A percentile compares a stretch with the other conserved stretches of the same genome.
phyloP scores from a whole-genome alignment of 64 coral and sea anemone species.

The Astreopora myriophthalma region DNA sequence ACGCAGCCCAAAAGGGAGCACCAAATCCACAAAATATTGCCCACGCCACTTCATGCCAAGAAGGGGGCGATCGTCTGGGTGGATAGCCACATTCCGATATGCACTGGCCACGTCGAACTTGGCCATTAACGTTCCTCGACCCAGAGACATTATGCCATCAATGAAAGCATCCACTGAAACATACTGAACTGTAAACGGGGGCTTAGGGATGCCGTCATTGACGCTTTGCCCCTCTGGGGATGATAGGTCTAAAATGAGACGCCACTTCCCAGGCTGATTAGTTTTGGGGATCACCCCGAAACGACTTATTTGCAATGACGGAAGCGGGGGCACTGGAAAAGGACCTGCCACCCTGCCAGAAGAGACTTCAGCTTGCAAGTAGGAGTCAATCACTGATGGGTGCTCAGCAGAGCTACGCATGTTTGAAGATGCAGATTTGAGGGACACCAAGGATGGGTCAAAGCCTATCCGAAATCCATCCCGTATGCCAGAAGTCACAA shows the following conservation, averaged over 20 bases:
- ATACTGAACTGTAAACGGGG: neutral
- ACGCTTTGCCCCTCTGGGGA: too few relatives aligned
- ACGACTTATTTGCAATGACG: neutral
- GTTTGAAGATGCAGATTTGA: too few relatives aligned
- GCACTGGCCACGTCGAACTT: conserved; percentile 39
- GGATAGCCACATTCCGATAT: conserved; percentile 15
- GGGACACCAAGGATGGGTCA: neutral
- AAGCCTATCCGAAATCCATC: neutral
- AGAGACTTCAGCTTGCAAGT: neutral
- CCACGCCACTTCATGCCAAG: conserved; percentile 11
- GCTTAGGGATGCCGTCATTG: too few relatives aligned
- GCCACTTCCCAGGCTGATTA: neutral
- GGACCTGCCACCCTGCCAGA: too few relatives aligned
- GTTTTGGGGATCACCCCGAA: neutral
- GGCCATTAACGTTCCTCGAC: conserved; percentile 35
- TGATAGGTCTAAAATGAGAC: too few relatives aligned
- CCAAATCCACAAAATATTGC: conserved; percentile 33
- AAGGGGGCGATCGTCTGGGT: too few relatives aligned
- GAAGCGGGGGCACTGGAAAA: neutral
- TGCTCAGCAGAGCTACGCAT: neutral
- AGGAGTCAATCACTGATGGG: conserved; percentile 2
- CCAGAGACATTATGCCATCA: neutral
- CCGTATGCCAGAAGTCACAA: too few relatives aligned
- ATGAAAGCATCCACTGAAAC: neutral
- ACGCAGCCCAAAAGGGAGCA: too few relatives aligned